Base-by-base conservation (phyloP, 30 jellyfish, hydroid and myxozoan genomes). In the Rhopilema esculentum region DNA sequence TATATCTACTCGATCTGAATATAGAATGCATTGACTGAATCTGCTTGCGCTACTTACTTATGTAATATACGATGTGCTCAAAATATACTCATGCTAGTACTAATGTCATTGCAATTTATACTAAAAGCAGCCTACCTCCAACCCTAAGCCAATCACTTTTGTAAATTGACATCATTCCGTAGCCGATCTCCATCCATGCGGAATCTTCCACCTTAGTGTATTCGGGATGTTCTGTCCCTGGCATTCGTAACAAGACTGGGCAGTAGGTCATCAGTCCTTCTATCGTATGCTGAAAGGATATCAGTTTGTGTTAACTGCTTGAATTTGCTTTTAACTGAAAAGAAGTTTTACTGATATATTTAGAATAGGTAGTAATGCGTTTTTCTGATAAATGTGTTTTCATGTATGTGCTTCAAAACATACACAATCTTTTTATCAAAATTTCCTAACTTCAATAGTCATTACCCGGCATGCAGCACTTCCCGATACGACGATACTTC, bases 151-250 rank as follows among this genome's bases (percentile, higher is more conserved):
- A 95, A 64, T 95, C 99, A 18, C 88, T 64, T 79, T 91, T 95
- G 74, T 63, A 95, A 1, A 91, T 50, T 29, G 98, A 82, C 68
- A 95, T 90, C 97, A 95, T 90, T 6, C 99, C 99, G 78, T 84
- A 95, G 40, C 99, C 99, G 24, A 84, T 61, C 23, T 82, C 97
- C 83, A 66, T 71, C 99, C 99, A 95, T 53, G 64, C 25, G 17
- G 98, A 86, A 15, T 79, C 6, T 49, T 81, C 30, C 65, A 67
- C 17, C 30, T 82, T 72, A 0, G 99, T 95, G 86, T 76, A 91
- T 67, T 66, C 96, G 1, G 98, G 97, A 65, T 95, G 97, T 76
- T 90, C 94, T 4, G 94, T 97, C 32, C 97, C 79, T 16, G 53
- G 66, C 22, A 90, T 73, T 22, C 99, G 74, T 27, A 95, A 21